Conservation (phyloP, 1,140 invertebrate genomes). For the Eulimnadia texana region DNA sequence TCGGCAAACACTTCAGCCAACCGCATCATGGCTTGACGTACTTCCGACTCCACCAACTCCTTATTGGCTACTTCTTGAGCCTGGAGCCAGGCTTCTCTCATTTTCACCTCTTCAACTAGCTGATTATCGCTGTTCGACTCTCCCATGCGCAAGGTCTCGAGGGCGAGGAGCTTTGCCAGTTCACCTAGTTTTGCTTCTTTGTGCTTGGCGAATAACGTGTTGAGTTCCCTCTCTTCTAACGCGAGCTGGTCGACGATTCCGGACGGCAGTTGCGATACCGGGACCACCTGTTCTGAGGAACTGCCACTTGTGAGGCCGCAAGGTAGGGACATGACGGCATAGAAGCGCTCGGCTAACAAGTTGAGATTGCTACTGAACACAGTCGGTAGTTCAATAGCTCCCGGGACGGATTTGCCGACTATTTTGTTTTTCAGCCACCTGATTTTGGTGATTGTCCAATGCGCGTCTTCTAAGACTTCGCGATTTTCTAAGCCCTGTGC, state of each 20-base stretch:
- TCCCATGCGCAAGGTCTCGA: conserved; percentile 20
- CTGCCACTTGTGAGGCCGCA: not conserved
- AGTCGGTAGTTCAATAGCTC: not conserved
- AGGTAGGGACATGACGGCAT: conserved; percentile 1
- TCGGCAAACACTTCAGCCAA: conserved; percentile 47
- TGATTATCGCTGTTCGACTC: conserved; percentile 19
- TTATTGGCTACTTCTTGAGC: conserved; percentile 52
- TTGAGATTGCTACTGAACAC: not conserved
- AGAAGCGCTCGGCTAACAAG: not conserved
- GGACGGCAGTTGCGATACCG: not conserved
- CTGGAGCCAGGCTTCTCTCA: conserved; percentile 47
- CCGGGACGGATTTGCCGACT: not conserved
- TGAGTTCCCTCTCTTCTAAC: conserved; percentile 42
- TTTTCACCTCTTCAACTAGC: conserved; percentile 30
- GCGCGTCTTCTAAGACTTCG: conserved; percentile 4
- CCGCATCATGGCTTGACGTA: conserved; percentile 48
- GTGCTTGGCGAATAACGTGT: conserved; percentile 42
- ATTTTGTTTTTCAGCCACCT: conserved; percentile 2
- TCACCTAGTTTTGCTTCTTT: conserved; percentile 50
- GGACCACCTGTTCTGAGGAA: not conserved
- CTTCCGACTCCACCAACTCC: conserved; percentile 53
- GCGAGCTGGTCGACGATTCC: conserved; percentile 25
- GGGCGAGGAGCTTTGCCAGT: conserved; percentile 34
- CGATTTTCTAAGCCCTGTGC: conserved; percentile 1
- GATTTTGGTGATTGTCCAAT: conserved; percentile 10